Base-by-base conservation (phyloP, 2,888 invertebrate species). In the Conistra vaccinii region DNA sequence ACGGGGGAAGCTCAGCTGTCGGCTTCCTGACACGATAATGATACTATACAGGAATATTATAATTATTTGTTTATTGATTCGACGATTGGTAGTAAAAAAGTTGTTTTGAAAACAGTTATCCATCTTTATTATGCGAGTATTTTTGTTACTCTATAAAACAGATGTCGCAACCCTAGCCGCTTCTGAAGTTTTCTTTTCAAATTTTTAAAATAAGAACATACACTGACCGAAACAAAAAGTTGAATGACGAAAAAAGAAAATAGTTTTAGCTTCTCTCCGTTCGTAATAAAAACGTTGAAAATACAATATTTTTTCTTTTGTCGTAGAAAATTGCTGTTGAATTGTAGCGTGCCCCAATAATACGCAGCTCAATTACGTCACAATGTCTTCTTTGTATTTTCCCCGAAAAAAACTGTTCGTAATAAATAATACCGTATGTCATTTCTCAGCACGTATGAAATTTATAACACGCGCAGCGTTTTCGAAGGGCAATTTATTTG, bases 391-490 rank as follows among this genome's bases (percentile, higher is more conserved):
- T 95, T 95, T 95, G 91, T 94, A 90, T 94, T 95, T 95, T 93
- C 91, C 92, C 91, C 91, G 88, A 92, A 93, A 93, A 93, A 92
- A 94, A 94, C 92, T 88, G 90, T 90, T 89, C 89, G 94, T 95
- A 94, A 96, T 96, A 96, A 96, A 96, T 96, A 96, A 95, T 94
- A 93, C 96, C 96, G 95, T 96, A 96, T 96, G 96, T 96, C 96
- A 95, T 96, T 96, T 96, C 96, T 95, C 96, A 96, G 96, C 96
- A 96, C 95, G 96, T 96, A 96, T 96, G 96, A 95, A 95, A 96
- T 95, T 95, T 96, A 96, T 96, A 96, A 95, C 95, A 93, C 93
- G 92, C 93, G 94, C 91, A 94, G 91, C 94, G 91, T 93, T 94
- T 94, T 93, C 93, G 93, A 92, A 94, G 93, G 95, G 95, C 95